Evolutionary conservation across 1,140 invertebrate species (phyloP).

Genomic region (Leptinotarsa lineolata): DNA sequence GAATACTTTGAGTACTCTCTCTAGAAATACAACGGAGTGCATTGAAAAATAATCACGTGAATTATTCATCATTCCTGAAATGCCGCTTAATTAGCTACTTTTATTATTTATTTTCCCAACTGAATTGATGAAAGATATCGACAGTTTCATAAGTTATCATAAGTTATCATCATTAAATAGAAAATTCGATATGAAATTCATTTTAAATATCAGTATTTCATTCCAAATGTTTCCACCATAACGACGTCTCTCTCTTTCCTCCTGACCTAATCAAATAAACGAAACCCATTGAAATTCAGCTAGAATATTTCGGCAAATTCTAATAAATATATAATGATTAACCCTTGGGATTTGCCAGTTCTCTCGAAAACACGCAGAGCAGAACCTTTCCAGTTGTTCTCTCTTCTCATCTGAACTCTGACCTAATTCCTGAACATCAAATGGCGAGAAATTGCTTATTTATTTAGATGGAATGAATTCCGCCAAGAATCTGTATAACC

Average conservation of each 20-base stretch:
- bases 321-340: conserved; percentile 22
- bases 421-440: conserved; percentile 8
- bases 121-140: too few species aligned
- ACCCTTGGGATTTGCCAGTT: conserved; percentile 9
- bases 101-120: too few species aligned
- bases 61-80: too few species aligned
- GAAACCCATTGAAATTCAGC: conserved; percentile 19
- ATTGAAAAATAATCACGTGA: too few species aligned
- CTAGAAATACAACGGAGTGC: too few species aligned
- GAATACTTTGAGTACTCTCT: too few species aligned
- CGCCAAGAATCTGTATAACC: not conserved
- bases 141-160: too few species aligned
- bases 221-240: too few species aligned
- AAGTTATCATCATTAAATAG: too few species aligned
- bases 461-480: conserved; percentile 11
- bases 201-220: too few species aligned
- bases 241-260: not conserved
- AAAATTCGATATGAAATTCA: too few species aligned
- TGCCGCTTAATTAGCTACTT: too few species aligned
- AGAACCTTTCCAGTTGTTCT: conserved; percentile 1
- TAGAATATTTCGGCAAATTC: conserved; percentile 14
- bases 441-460: conserved; percentile 17
- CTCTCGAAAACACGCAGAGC: conserved; percentile 9
- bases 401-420: conserved; percentile 1
- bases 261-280: not conserved